These are phyloP conservation scores for Antennarius maculatus DNA, from an alignment of 2,797 vertebrate species.

Conservation along the genomic window DNA sequence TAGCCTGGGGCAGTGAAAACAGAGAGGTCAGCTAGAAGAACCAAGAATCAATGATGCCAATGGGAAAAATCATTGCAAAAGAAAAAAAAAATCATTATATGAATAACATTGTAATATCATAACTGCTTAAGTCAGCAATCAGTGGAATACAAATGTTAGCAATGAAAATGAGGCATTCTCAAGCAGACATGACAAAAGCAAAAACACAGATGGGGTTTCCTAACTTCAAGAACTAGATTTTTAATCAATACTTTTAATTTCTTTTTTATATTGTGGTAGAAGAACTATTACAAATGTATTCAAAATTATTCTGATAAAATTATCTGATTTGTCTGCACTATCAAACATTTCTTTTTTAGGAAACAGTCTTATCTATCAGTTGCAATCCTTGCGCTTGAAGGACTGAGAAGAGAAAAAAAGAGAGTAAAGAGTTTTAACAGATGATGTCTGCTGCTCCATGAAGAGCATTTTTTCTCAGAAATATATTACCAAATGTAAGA, in stretches of 20 bases:
- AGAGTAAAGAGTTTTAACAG: constrained; percentile 65
- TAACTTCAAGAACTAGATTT: constrained; percentile 7
- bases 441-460: constrained; percentile 58
- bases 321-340: constrained; percentile 68
- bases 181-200: constrained; percentile 59
- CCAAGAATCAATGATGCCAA: constrained; percentile 31
- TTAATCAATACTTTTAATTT: constrained; percentile 11
- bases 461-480: constrained; percentile 52
- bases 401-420: constrained; percentile 66
- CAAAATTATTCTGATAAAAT: constrained; percentile 67
- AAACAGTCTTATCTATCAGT: constrained; percentile 58
- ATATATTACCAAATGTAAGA: constrained; percentile 47
- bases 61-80: constrained; percentile 36
- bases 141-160: constrained; percentile 49
- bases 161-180: constrained; percentile 69
- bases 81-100: constrained; percentile 13
- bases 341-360: constrained; percentile 44
- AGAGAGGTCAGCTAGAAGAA: constrained; percentile 48
- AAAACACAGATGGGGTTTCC: constrained; percentile 28
- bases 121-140: constrained; percentile 41
- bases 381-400: constrained; percentile 61
- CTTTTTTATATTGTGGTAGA: constrained; percentile 22
- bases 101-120: constrained; percentile 20
- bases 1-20: constrained; percentile 85
- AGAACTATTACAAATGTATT: constrained; percentile 62